Conservation (phyloP, 2,113 vertebrate species). For the Corythaixoides concolor region DNA sequence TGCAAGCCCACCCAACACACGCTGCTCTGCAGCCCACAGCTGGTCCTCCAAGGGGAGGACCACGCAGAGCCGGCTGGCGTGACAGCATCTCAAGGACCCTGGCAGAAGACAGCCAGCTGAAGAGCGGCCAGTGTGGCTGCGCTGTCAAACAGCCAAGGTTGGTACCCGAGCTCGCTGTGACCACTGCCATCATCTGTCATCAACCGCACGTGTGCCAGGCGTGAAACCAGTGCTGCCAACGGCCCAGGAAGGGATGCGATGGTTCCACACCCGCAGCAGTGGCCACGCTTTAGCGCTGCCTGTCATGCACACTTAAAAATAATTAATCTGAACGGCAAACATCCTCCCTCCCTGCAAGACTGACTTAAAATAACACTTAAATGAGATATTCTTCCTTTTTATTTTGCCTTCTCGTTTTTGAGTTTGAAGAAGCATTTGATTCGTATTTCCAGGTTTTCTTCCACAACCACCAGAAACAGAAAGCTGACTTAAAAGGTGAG, state of each 20-base stretch:
- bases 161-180: background rate
- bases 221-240: background rate
- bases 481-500: background rate
- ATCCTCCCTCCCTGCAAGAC: accelerated
- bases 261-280: background rate
- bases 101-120: background rate
- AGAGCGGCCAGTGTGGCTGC: background rate
- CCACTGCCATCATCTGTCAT: background rate
- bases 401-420: background rate
- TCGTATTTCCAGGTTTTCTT: background rate
- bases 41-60: accelerated
- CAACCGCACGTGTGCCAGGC: accelerated
- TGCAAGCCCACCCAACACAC: background rate
- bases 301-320: background rate
- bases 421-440: background rate
- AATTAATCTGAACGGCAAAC: background rate
- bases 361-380: background rate
- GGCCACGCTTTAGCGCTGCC: background rate
- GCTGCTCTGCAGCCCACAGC: background rate
- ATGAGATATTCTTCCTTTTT: background rate
- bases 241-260: background rate
- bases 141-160: background rate
- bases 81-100: background rate
- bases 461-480: background rate
- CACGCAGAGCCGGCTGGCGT: accelerated